Percentiles rank a stretch among this genome's conserved stretches.
phyloP scores from a whole-genome alignment of 30 jellyfish, hydroid and myxozoan genomes.

The Aurelia coerulea region DNA sequence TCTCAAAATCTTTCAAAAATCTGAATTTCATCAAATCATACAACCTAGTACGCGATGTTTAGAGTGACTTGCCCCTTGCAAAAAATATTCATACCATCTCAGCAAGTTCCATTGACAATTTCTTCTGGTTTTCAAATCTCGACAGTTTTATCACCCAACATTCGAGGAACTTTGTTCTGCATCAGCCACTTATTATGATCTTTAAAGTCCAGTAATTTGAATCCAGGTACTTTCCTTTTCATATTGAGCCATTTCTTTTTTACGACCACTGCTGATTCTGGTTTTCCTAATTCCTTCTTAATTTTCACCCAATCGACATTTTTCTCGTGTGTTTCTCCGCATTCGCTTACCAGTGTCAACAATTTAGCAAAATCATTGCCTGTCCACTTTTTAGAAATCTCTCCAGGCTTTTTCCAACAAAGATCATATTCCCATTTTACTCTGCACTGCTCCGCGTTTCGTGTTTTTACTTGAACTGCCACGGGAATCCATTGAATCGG shows the following conservation, averaged over 20 bases:
- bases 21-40: too few relatives aligned
- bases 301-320: constrained; percentile 43
- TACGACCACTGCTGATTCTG: neutral
- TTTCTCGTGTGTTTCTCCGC: constrained; percentile 32
- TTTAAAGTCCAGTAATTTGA: too few relatives aligned
- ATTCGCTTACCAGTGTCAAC: neutral
- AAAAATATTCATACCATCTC: too few relatives aligned
- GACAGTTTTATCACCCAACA: too few relatives aligned
- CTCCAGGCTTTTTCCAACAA: constrained; percentile 19
- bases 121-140: too few relatives aligned
- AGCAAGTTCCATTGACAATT: too few relatives aligned
- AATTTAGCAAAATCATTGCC: neutral
- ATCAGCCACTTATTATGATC: too few relatives aligned
- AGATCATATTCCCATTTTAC: constrained; percentile 35
- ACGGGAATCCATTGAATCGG: constrained; percentile 17
- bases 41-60: too few relatives aligned
- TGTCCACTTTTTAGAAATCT: constrained; percentile 20
- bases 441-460: constrained; percentile 42
- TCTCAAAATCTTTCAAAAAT: too few relatives aligned
- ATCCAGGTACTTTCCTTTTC: too few relatives aligned
- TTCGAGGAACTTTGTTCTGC: too few relatives aligned
- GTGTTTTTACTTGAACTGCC: constrained; percentile 34
- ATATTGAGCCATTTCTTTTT: neutral
- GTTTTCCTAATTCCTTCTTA: constrained; percentile 1
- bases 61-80: too few relatives aligned